Evolutionary conservation across 2,888 invertebrate genomes (phyloP).

Genomic region (Dinocampus coccinellae): DNA sequence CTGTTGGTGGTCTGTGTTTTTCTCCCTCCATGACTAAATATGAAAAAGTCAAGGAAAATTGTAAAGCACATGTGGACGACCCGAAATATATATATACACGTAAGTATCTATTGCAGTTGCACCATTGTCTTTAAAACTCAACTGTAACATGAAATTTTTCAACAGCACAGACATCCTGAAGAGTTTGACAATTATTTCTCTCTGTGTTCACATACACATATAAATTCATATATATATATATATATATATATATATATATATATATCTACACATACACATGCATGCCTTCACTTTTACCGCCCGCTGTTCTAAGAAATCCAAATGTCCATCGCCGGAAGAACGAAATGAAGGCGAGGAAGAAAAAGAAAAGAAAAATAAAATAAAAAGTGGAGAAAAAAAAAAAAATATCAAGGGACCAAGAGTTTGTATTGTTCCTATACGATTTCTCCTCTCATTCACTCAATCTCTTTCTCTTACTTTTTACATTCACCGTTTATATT

Average conservation of each 20-base stretch:
- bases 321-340: conserved; percentile 31
- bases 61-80: conserved; percentile 11
- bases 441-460: conserved; percentile 30
- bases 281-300: conserved; percentile 2
- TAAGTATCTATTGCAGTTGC: neutral
- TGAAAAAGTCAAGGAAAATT: conserved; percentile 15
- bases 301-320: conserved; percentile 19
- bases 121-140: conserved; percentile 15
- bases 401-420: conserved; percentile 13
- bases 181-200: conserved; percentile 34
- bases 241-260: no score
- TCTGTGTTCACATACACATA: neutral
- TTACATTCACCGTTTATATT: neutral
- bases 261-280: conserved; percentile 26
- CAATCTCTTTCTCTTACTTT: conserved; percentile 32
- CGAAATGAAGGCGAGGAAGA: neutral
- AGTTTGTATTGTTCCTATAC: conserved; percentile 33
- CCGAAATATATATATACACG: no score
- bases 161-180: conserved; percentile 9
- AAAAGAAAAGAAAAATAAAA: conserved; percentile 16
- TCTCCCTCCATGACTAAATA: conserved; percentile 1
- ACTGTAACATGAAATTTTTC: neutral
- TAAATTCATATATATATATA: no score
- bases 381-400: conserved; percentile 24
- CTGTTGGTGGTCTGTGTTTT: no score